Evolutionary conservation across 2,888 invertebrate genomes (phyloP).

Genomic region (Brachyopa scutellaris): DNA sequence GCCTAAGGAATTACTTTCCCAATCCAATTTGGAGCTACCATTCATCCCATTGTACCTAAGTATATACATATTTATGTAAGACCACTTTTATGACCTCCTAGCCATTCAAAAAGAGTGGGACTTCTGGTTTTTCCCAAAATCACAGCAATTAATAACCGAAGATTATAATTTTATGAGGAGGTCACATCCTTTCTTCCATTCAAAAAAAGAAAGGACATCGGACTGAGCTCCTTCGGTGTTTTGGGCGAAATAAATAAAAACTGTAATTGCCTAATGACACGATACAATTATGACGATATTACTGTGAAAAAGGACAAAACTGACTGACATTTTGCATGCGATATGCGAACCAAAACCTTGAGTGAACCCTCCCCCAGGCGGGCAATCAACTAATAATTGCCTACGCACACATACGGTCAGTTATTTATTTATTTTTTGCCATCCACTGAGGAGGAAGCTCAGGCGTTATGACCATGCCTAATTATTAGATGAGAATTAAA

Average conservation of each 20-base stretch:
- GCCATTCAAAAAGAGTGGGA: background rate
- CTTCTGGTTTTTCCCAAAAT: constrained; percentile 34
- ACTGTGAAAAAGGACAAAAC: constrained; percentile 50
- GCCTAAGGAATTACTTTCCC: constrained; percentile 2
- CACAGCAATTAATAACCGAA: constrained; percentile 71
- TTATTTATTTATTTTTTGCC: background rate
- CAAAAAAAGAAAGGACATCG: constrained; percentile 3
- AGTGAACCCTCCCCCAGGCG: constrained; percentile 14
- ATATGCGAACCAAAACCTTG: constrained; percentile 22
- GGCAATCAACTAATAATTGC: constrained; percentile 64
- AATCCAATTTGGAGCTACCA: constrained; percentile 12
- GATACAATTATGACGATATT: constrained; percentile 64
- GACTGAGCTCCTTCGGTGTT: background rate
- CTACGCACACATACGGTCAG: constrained; percentile 37
- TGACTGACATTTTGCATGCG: constrained; percentile 70
- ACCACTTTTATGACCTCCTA: background rate
- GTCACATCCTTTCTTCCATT: constrained; percentile 36
- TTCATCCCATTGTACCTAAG: background rate
- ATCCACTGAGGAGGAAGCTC: background rate
- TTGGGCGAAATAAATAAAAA: constrained; percentile 54
- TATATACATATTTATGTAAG: background rate
- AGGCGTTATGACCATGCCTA: constrained; percentile 57
- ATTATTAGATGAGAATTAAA: constrained; percentile 50
- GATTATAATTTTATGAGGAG: constrained; percentile 72
- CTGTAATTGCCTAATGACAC: constrained; percentile 73